phyloP scores from a whole-genome alignment of 2,797 vertebrate genomes.

The Argyrosomus regius region DNA sequence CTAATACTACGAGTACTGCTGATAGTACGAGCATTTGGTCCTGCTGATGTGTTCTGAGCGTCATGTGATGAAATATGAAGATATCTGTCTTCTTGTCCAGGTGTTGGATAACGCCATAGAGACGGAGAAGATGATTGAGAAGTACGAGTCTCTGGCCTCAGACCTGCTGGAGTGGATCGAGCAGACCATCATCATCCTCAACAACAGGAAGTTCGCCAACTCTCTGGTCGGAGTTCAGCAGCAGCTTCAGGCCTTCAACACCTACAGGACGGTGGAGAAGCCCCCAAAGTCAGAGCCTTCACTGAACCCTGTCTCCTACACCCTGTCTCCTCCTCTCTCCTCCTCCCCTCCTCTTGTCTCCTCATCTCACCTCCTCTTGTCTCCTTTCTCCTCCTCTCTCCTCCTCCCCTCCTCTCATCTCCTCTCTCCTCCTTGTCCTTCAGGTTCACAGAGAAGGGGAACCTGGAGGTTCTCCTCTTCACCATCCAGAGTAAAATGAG shows the following conservation, averaged over 20 bases:
- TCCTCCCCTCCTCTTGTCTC: too few relatives aligned
- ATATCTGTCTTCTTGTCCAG: conserved; percentile 52
- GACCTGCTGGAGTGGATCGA: conserved; percentile 97
- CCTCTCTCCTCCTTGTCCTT: background rate
- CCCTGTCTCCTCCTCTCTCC: too few relatives aligned
- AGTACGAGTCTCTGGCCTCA: conserved; percentile 94
- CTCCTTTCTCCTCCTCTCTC: too few relatives aligned
- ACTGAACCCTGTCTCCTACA: background rate
- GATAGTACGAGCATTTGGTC: background rate
- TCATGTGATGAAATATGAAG: too few relatives aligned
- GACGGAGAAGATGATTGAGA: conserved; percentile 95
- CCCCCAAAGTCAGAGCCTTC: conserved; percentile 90
- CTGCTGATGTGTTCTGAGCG: too few relatives aligned
- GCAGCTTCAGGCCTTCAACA: conserved; percentile 96
- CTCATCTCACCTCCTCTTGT: too few relatives aligned
- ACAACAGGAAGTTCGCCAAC: conserved; percentile 96
- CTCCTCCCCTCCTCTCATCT: too few relatives aligned
- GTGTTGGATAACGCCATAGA: conserved; percentile 95
- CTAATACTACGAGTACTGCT: background rate
- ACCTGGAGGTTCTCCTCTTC: conserved; percentile 95
- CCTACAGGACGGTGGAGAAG: conserved; percentile 94
- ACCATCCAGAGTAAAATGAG: conserved; percentile 98
- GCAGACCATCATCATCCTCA: conserved; percentile 95
- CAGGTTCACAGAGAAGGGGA: conserved; percentile 97
- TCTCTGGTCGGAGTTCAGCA: conserved; percentile 93